phyloP scores from a whole-genome alignment of 2,888 invertebrate species.

The Eristalis intricaria region DNA sequence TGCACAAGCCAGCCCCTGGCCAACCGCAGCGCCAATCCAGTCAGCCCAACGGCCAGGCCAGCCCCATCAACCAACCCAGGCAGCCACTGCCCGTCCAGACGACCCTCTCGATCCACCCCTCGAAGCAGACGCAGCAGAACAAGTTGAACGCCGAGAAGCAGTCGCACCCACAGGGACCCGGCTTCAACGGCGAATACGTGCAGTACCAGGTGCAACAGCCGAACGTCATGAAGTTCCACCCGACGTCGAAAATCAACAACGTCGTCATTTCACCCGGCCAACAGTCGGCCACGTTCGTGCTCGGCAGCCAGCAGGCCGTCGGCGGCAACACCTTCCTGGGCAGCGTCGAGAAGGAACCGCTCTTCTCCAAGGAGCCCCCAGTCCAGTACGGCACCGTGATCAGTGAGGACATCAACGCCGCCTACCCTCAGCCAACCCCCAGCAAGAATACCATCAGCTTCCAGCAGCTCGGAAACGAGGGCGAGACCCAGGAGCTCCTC shows the following conservation, averaged over 20 bases:
- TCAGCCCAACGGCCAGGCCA: conserved; percentile 50
- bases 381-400: conserved; percentile 80
- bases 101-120: conserved; percentile 44
- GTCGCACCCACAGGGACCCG: conserved; percentile 66
- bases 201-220: conserved; percentile 81
- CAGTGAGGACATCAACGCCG: conserved; percentile 77
- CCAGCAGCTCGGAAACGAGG: conserved; percentile 67
- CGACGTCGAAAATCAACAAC: conserved; percentile 84
- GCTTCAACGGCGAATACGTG: conserved; percentile 79
- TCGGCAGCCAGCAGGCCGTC: conserved; percentile 85
- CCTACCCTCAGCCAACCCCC: conserved; percentile 73
- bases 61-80: conserved; percentile 25
- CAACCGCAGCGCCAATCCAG: conserved; percentile 36
- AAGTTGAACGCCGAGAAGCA: conserved; percentile 35
- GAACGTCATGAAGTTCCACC: conserved; percentile 80
- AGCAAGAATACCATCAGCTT: conserved; percentile 67
- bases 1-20: conserved; percentile 72
- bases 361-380: conserved; percentile 79
- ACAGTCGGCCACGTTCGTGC: conserved; percentile 85
- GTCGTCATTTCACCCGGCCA: conserved; percentile 85
- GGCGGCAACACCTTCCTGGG: conserved; percentile 81
- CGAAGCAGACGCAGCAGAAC: conserved; percentile 60
- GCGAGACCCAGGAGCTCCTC: conserved; percentile 78
- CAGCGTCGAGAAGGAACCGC: conserved; percentile 82
- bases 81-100: conserved; percentile 49